These are phyloP conservation scores for Mormoops blainvillei DNA, from an alignment of 2,113 vertebrate genomes.

Conservation along the genomic window DNA sequence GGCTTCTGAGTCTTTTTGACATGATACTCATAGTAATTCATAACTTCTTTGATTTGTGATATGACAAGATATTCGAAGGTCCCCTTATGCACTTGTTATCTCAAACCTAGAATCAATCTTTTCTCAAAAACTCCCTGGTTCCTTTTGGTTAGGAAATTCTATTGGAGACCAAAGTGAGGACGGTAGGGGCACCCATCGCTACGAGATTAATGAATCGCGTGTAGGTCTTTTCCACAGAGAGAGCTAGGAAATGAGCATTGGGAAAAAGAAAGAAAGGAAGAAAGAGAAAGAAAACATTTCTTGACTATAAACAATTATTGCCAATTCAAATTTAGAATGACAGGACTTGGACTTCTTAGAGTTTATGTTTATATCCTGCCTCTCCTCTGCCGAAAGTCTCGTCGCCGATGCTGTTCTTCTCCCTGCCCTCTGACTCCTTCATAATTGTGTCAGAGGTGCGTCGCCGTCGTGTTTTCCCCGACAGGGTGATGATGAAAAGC, in stretches of 20 bases:
- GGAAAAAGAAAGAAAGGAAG: too few species aligned
- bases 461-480: background rate
- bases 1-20: background rate
- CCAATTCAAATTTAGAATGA: background rate
- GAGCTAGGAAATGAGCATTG: background rate
- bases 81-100: background rate
- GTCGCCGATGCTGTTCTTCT: background rate
- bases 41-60: background rate
- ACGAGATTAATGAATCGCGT: background rate
- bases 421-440: background rate
- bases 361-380: background rate
- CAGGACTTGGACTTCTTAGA: background rate
- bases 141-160: background rate
- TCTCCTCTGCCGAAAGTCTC: constrained; percentile 4
- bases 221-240: background rate
- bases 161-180: background rate
- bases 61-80: background rate
- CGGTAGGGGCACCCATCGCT: background rate
- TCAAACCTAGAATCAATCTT: background rate
- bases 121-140: background rate
- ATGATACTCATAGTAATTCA: background rate
- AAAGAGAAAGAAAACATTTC: background rate
- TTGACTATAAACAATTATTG: background rate
- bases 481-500: background rate
- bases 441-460: background rate